Conservation (phyloP, 2,797 vertebrate species). For the Pangasius sanitwongsei region DNA sequence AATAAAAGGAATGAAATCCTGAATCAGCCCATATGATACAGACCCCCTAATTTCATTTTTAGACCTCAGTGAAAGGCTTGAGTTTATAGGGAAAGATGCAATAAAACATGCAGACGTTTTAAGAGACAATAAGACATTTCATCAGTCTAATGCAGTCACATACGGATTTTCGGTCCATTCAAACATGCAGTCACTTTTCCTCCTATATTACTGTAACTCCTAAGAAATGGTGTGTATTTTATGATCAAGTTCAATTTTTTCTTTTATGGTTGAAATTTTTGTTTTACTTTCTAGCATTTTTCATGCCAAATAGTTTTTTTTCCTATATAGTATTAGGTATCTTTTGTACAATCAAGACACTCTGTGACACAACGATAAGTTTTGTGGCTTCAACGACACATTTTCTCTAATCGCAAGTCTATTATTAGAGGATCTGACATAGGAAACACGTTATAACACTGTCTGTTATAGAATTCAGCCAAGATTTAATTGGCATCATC, state of each 20-base stretch:
- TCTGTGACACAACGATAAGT: background rate
- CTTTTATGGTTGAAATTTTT: background rate
- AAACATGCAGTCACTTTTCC: background rate
- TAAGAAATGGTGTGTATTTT: background rate
- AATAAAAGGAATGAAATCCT: background rate
- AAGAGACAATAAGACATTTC: background rate
- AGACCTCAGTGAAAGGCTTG: background rate
- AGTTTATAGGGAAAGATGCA: background rate
- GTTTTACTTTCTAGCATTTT: background rate
- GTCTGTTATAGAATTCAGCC: background rate
- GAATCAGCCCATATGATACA: background rate
- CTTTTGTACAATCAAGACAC: background rate
- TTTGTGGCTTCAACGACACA: background rate
- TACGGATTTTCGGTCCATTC: background rate
- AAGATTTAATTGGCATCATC: background rate
- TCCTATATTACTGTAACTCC: background rate
- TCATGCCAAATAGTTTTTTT: background rate
- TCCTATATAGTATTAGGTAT: background rate
- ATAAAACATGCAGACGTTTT: background rate
- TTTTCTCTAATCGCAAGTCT: background rate
- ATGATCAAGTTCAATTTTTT: background rate
- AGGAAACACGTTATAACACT: background rate
- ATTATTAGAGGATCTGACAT: background rate
- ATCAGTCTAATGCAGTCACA: background rate
- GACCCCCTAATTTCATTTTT: background rate